Evolutionary conservation across 2,113 vertebrate genomes (phyloP).

Genomic region (Mastomys natalensis): DNA sequence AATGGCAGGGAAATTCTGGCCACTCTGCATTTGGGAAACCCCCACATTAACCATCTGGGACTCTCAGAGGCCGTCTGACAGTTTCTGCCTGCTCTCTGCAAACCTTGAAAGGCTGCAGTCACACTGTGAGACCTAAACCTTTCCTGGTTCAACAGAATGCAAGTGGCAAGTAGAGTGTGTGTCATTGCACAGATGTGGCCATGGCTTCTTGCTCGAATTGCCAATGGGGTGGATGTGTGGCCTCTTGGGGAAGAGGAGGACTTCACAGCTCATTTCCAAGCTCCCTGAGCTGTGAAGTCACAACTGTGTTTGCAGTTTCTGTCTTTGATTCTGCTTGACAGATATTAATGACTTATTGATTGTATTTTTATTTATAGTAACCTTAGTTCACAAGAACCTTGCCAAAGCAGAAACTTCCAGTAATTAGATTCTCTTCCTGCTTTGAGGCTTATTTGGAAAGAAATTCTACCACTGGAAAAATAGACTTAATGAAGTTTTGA

Average conservation of each 20-base stretch:
- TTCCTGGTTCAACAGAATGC: background rate
- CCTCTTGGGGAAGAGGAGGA: background rate
- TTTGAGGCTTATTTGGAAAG: conserved; percentile 10
- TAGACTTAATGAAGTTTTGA: background rate
- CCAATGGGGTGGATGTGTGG: background rate
- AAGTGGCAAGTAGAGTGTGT: background rate
- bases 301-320: background rate
- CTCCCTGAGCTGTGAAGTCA: background rate
- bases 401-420: conserved; percentile 7
- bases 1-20: background rate
- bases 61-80: background rate
- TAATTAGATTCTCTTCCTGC: background rate
- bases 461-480: conserved; percentile 45
- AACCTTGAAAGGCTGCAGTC: background rate
- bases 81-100: background rate
- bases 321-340: conserved; percentile 54
- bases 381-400: conserved; percentile 17
- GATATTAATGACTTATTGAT: conserved; percentile 59
- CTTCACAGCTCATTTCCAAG: conserved; percentile 7
- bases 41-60: no score
- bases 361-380: conserved; percentile 63
- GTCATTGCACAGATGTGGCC: background rate
- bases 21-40: background rate
- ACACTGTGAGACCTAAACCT: background rate
- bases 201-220: background rate